Evolutionary conservation across 2,113 vertebrate species (phyloP).

Genomic region (Orycteropus afer): DNA sequence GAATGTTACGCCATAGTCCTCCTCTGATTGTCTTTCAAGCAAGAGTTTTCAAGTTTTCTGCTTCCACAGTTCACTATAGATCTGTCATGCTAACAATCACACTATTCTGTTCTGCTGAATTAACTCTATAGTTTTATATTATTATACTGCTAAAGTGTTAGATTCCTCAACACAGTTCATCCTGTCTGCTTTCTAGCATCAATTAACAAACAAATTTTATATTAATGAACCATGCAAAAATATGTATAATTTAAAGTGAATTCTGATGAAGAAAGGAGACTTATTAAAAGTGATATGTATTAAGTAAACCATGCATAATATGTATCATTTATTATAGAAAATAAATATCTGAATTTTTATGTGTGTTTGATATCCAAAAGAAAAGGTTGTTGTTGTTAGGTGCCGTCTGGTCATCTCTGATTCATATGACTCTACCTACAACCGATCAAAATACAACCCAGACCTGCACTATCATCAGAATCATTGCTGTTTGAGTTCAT

Average conservation of each 20-base stretch:
- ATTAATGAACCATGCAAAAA: constrained; percentile 38
- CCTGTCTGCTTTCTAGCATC: constrained; percentile 46
- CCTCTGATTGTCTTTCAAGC: neutral
- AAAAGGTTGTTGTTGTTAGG: too few species aligned
- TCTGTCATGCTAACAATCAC: neutral
- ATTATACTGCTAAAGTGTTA: constrained; percentile 37
- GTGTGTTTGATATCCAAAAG: constrained; percentile 3
- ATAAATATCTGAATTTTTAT: constrained; percentile 49
- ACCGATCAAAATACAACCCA: too few species aligned
- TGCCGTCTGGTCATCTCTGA: too few species aligned
- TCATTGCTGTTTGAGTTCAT: too few species aligned
- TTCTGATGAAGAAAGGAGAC: constrained; percentile 42
- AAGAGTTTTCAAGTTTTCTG: constrained; percentile 23
- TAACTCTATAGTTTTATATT: constrained; percentile 46
- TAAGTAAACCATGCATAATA: constrained; percentile 26
- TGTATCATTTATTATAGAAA: neutral
- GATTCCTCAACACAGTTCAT: constrained; percentile 49
- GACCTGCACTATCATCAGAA: too few species aligned
- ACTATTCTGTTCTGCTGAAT: constrained; percentile 49
- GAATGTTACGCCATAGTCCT: neutral
- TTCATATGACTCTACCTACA: too few species aligned
- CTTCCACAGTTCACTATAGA: neutral
- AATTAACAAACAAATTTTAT: constrained; percentile 44
- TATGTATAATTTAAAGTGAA: constrained; percentile 56
- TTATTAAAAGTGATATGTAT: neutral